Evolutionary conservation across 2,113 vertebrate species (phyloP).

Genomic region (Platanista minor): DNA sequence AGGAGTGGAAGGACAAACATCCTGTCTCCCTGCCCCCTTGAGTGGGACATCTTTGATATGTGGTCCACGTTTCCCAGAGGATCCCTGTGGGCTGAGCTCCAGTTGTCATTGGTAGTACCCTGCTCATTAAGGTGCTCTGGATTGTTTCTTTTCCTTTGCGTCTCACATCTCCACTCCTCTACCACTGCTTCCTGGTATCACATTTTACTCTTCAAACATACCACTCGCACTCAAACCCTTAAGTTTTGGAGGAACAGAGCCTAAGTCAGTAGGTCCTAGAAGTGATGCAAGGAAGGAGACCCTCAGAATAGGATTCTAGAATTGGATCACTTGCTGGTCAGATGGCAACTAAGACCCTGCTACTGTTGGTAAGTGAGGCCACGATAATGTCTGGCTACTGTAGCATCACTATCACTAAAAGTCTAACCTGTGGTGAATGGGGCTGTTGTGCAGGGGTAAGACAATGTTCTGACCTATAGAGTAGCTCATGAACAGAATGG

Average conservation of each 20-base stretch:
- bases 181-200: not conserved
- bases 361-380: not conserved
- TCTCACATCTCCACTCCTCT: not conserved
- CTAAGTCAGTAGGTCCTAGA: not conserved
- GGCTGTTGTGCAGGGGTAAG: not conserved
- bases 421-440: not conserved
- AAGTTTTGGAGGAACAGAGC: not conserved
- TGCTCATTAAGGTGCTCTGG: not conserved
- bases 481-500: not conserved
- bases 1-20: not conserved
- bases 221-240: not conserved
- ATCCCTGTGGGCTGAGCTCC: not conserved
- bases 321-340: not conserved
- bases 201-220: not conserved
- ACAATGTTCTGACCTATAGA: not conserved
- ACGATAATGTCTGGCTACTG: not conserved
- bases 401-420: not conserved
- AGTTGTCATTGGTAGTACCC: not conserved
- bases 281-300: not conserved
- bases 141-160: not conserved
- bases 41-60: not conserved
- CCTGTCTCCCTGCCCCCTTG: too few species aligned
- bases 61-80: not conserved
- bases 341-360: not conserved
- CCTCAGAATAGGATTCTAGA: not conserved